Evolutionary conservation across 2,797 vertebrate genomes (phyloP), one percentile per base, ranked within the genome.

Genomic region (Phoxinus dragarum): DNA sequence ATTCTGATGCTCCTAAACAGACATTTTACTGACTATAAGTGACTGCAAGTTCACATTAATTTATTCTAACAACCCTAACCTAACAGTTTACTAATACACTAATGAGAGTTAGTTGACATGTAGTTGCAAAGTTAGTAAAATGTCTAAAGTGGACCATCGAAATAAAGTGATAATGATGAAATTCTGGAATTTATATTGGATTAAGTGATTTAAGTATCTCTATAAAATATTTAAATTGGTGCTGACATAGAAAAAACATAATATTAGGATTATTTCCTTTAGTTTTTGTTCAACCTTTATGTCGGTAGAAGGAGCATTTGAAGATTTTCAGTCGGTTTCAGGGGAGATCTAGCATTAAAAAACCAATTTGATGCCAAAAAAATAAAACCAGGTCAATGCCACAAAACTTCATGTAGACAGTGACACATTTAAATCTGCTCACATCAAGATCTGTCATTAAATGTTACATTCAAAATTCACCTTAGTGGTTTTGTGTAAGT

Each of bases 401-500:
- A 10, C 14, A 11, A 38, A 68, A 21, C 34, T 68, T 8, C 34
- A 23, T 74, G 9, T 49, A n/a, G 23, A 44, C 68, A n/a, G 19
- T 80, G 42, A 52, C 64, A 52, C 21, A n/a, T 68, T 76, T 23
- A 47, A 17, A 52, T 61, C 34, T 81, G 23, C 66, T 69, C 34
- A 38, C 64, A 38, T n/a, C 23, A 6, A 80, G 47, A 69, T 36
- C 31, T 67, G 17, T 76, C 52, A 38, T 56, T 38, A 38, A 54
- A 38, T 67, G 31, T 71, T 34, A n/a, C 36, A 44, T 56, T 76
- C 36, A 68, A 68, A 81, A 81, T 42, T 42, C 49, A 72, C 42
- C 54, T 42, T 72, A 52, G 54, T 77, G 68, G 59, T 80, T 84
- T 81, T 16, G 66, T 89, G 42, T 86, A n/a, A 86, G 64, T 85